phyloP scores from a whole-genome alignment of 1,140 invertebrate species.

The Brachionus rotundiformis region DNA sequence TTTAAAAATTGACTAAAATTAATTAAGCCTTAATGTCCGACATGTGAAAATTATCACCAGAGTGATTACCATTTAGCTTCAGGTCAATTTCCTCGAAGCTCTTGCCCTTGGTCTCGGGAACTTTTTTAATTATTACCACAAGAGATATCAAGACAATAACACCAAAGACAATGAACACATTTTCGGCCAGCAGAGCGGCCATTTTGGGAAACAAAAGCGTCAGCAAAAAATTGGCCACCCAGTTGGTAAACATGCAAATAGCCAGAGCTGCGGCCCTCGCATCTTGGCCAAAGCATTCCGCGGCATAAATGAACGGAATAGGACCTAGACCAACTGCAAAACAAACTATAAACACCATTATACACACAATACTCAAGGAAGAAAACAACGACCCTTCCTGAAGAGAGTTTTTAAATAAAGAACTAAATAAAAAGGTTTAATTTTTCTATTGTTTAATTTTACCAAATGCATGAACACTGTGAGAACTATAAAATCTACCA shows the following conservation, averaged over 20 bases:
- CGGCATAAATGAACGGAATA: slow-evolving; percentile 46
- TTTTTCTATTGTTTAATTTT: neutral
- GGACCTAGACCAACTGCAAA: slow-evolving; percentile 48
- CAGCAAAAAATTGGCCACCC: slow-evolving; percentile 5
- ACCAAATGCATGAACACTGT: slow-evolving; percentile 23
- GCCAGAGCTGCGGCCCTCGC: slow-evolving; percentile 1
- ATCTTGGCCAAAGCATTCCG: slow-evolving; percentile 19
- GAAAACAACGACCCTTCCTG: slow-evolving; percentile 4
- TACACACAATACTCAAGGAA: slow-evolving; percentile 34
- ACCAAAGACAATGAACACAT: neutral
- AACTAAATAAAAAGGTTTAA: neutral
- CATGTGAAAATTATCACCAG: neutral
- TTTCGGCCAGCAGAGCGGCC: neutral
- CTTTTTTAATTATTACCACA: slow-evolving; percentile 58
- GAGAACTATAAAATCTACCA: slow-evolving; percentile 33
- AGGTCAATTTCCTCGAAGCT: slow-evolving; percentile 55
- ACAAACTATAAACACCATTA: slow-evolving; percentile 38
- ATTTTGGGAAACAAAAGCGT: neutral
- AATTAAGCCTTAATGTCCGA: neutral
- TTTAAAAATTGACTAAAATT: neutral
- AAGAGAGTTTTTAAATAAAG: neutral
- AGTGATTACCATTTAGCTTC: neutral
- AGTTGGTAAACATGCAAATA: slow-evolving; percentile 30
- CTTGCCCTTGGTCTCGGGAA: slow-evolving; percentile 62
- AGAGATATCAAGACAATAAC: slow-evolving; percentile 9